These are phyloP conservation scores for Pseudomyrmex flavicornis DNA, from an alignment of 1,140 invertebrate genomes.

Conservation along the genomic window DNA sequence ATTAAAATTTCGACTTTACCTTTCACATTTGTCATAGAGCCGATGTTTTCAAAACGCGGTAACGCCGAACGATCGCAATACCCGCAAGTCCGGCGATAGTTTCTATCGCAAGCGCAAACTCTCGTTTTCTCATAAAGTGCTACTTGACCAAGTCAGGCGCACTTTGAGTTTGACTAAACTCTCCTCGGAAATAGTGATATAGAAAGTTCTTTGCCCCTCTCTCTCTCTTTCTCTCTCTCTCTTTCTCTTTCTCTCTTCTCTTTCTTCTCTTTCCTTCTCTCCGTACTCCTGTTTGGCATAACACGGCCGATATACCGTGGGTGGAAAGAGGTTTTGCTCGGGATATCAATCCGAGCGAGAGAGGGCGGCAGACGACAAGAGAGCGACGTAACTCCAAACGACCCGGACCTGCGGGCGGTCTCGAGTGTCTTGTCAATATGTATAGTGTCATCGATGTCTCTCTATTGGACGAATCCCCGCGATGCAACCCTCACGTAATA, in stretches of 20 bases:
- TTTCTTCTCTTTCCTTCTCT: background rate
- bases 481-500: slow-evolving; percentile 63
- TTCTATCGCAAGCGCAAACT: slow-evolving; percentile 25
- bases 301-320: slow-evolving; percentile 33
- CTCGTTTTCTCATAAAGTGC: slow-evolving; percentile 36
- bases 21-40: background rate
- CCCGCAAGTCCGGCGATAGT: slow-evolving; percentile 3
- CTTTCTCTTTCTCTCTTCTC: background rate
- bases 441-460: slow-evolving; percentile 84
- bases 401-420: slow-evolving; percentile 75
- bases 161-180: slow-evolving; percentile 47
- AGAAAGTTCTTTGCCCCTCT: slow-evolving; percentile 42
- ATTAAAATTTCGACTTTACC: background rate
- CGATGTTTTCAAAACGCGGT: slow-evolving; percentile 25
- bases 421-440: slow-evolving; percentile 84
- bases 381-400: slow-evolving; percentile 58
- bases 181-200: slow-evolving; percentile 39
- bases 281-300: slow-evolving; percentile 22
- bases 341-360: slow-evolving; percentile 56
- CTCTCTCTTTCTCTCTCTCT: no score
- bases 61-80: background rate
- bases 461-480: slow-evolving; percentile 77
- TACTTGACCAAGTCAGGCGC: slow-evolving; percentile 31
- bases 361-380: slow-evolving; percentile 1
- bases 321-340: slow-evolving; percentile 8